Conservation (phyloP, 2,888 invertebrate species). For the Drosophila multiciliata region DNA sequence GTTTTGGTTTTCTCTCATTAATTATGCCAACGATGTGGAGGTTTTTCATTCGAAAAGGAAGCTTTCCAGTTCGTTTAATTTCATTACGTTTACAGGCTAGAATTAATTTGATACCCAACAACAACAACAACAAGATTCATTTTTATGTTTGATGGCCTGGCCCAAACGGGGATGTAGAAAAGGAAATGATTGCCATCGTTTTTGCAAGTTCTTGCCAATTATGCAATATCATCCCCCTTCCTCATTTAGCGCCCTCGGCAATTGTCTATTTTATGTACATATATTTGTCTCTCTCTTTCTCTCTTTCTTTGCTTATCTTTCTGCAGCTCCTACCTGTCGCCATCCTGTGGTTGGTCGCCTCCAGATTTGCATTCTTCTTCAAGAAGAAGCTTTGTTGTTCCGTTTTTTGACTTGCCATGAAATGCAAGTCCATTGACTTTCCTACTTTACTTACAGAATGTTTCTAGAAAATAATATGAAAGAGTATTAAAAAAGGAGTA, state of each 20-base stretch:
- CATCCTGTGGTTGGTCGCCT: constrained; percentile 33
- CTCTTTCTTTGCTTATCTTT: neutral
- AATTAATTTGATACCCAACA: constrained; percentile 54
- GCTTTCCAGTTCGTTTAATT: constrained; percentile 76
- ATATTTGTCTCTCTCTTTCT: constrained; percentile 9
- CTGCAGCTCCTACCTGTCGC: constrained; percentile 43
- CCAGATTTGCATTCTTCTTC: constrained; percentile 50
- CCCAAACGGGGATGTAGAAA: constrained; percentile 27
- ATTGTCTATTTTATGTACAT: constrained; percentile 36
- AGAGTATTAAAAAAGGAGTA: neutral
- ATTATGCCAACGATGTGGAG: constrained; percentile 67
- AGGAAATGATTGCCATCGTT: constrained; percentile 38
- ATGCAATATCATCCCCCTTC: constrained; percentile 31
- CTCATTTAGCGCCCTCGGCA: constrained; percentile 36
- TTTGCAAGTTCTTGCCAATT: constrained; percentile 56
- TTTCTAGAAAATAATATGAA: neutral
- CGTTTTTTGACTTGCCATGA: constrained; percentile 9
- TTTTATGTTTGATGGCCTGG: constrained; percentile 33
- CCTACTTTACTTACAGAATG: neutral
- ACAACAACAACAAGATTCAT: constrained; percentile 27
- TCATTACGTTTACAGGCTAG: constrained; percentile 66
- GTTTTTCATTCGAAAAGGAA: constrained; percentile 68
- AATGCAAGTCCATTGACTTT: constrained; percentile 8
- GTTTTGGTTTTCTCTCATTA: constrained; percentile 69
- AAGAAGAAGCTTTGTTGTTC: constrained; percentile 1